Base-by-base conservation (phyloP, 2,113 vertebrate genomes). In the Otus sunia region DNA sequence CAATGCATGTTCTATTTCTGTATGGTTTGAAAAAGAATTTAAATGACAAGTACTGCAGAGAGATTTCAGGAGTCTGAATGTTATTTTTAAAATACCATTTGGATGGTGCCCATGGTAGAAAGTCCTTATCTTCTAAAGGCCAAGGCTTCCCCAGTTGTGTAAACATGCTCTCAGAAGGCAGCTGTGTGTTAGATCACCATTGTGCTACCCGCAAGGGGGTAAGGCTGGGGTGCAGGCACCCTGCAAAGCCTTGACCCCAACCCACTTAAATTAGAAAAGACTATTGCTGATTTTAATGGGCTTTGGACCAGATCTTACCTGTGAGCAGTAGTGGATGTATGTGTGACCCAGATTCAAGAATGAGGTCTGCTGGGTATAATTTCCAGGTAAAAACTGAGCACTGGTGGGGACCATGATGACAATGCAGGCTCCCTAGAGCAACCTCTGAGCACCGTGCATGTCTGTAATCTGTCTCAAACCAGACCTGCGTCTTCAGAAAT, bases 401-500 rank as follows among this genome's bases (percentile, higher is more conserved):
- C 52, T 75, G 18, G 34, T 45, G 62, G 30, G 60, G 43, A 82
- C 34, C 39, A 20, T 23, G 30, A 67, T 60, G 68, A 68, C 25
- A 91, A 37, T 4, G 27, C 22, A 78, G 69, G 43, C 49, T 93
- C 53, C 58, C 45, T 68, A 72, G 58, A 82, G 76, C 62, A 86
- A 67, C n/a, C 52, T 82, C 89, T 69, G 45, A 91, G 69, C 22
- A 47, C 17, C 49, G 55, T 53, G 49, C 1, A 1, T 63, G 43
- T 63, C 73, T 81, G 41, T 74, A 68, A 72, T 73, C 39, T 85
- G 80, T 84, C 58, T 78, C 58, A 36, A 85, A 86, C n/a, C 47
- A 59, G 64, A 69, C 52, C 87, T 95, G 69, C 58, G 76, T 72
- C 60, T 86, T 75, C 91, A 82, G 69, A 87, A 80, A 91, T 92